A percentile compares a stretch with the other conserved stretches of the same genome.
phyloP scores from a whole-genome alignment of 2,888 invertebrate genomes.

The Eucriotettix oculatus region DNA sequence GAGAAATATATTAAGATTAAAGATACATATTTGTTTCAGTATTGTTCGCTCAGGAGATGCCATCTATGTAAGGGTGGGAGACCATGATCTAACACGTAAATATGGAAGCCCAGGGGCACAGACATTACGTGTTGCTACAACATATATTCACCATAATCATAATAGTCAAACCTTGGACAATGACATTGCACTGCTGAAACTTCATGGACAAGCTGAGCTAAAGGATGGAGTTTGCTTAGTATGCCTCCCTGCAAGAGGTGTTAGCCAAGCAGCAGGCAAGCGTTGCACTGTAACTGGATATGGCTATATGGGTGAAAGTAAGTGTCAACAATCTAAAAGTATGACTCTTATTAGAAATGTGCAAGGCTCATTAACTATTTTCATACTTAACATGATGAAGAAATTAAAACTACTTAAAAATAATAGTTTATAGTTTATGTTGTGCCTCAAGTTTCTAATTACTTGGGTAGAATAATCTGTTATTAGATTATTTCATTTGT shows the following conservation, averaged over 20 bases:
- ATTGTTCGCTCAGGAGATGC: conserved; percentile 88
- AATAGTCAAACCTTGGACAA: conserved; percentile 89
- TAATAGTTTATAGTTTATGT: no score
- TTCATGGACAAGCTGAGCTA: conserved; percentile 76
- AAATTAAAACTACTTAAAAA: no score
- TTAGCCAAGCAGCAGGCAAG: conserved; percentile 76
- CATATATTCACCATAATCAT: conserved; percentile 90
- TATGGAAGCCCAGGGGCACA: conserved; percentile 85
- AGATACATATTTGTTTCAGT: conserved; percentile 28
- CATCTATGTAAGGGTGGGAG: conserved; percentile 83
- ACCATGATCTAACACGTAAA: conserved; percentile 78
- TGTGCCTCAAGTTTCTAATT: no score
- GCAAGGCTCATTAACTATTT: no score
- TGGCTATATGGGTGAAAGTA: conserved; percentile 90
- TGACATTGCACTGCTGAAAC: conserved; percentile 79
- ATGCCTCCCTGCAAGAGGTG: conserved; percentile 76
- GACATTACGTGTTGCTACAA: conserved; percentile 77
- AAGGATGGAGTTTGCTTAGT: conserved; percentile 74
- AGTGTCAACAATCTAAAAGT: conserved; percentile 7
- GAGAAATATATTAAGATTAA: no score
- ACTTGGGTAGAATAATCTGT: no score
- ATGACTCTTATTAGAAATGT: no score
- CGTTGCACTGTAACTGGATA: conserved; percentile 87
- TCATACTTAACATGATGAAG: no score
- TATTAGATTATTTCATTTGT: no score